Evolutionary conservation across 2,888 invertebrate species (phyloP).

Genomic region (Lucinisca nassula): DNA sequence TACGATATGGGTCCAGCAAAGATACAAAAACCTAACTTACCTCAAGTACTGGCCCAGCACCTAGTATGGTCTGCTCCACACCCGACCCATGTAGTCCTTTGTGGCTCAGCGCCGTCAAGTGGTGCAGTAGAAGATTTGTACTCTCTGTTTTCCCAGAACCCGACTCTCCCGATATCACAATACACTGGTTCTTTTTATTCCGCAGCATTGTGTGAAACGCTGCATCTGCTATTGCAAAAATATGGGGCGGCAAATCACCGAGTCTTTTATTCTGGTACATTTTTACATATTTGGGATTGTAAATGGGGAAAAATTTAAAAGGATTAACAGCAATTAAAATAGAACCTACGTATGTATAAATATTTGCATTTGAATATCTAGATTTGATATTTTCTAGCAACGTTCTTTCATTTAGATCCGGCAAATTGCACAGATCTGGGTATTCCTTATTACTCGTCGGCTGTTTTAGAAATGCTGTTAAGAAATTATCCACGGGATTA

Average conservation of each 20-base stretch:
- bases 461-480: constrained; percentile 97
- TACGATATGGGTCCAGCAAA: background rate
- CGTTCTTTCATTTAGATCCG: constrained; percentile 97
- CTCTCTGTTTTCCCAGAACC: constrained; percentile 99
- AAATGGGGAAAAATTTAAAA: constrained; percentile 97
- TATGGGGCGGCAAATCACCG: constrained; percentile 97
- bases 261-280: constrained; percentile 97
- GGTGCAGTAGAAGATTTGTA: constrained; percentile 98
- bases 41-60: constrained; percentile 98
- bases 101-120: constrained; percentile 97
- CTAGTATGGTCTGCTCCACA: constrained; percentile 98
- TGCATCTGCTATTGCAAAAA: constrained; percentile 98
- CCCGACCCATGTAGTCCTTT: constrained; percentile 95
- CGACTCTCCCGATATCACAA: constrained; percentile 98
- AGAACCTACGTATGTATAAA: constrained; percentile 98
- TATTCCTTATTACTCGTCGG: constrained; percentile 96
- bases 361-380: constrained; percentile 96
- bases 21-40: constrained; percentile 84
- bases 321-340: constrained; percentile 97
- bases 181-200: constrained; percentile 96
- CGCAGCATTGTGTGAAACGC: constrained; percentile 98
- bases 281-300: constrained; percentile 99
- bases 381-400: constrained; percentile 95
- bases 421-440: constrained; percentile 98
- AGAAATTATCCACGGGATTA: constrained; percentile 92